Conservation (phyloP, 2,797 vertebrate species). For the Micrastur ruficollis region DNA sequence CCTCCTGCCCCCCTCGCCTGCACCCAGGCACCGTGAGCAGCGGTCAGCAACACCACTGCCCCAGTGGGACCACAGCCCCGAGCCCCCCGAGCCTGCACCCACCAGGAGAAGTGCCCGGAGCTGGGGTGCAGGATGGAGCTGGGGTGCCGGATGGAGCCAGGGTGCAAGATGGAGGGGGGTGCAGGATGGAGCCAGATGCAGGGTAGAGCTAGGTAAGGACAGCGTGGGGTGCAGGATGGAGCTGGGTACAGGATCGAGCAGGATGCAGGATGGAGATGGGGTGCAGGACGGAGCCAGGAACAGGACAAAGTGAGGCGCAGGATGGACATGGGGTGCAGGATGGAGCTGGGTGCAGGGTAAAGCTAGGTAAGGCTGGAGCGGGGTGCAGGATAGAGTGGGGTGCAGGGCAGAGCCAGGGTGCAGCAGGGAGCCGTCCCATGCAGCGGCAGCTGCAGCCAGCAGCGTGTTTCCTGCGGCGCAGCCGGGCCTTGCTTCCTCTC, state of each 20-base stretch:
- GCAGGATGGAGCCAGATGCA: not conserved
- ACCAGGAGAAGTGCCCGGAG: not conserved
- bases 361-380: no score
- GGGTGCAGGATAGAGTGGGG: not conserved
- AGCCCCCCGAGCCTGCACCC: not conserved
- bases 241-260: not conserved
- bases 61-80: accelerated
- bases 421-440: not conserved
- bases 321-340: not conserved
- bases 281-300: accelerated
- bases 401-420: not conserved
- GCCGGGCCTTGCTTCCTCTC: not conserved
- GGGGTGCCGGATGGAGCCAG: not conserved
- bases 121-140: accelerated
- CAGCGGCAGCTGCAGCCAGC: not conserved
- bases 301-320: not conserved
- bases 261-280: not conserved
- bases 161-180: not conserved
- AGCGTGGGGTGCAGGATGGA: not conserved
- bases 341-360: not conserved
- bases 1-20: not conserved
- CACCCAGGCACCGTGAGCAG: accelerated
- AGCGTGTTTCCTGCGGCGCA: not conserved
- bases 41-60: accelerated
- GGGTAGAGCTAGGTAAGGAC: no score